Evolutionary conservation across 2,797 vertebrate genomes (phyloP).

Genomic region (Poeciliopsis presidionis): DNA sequence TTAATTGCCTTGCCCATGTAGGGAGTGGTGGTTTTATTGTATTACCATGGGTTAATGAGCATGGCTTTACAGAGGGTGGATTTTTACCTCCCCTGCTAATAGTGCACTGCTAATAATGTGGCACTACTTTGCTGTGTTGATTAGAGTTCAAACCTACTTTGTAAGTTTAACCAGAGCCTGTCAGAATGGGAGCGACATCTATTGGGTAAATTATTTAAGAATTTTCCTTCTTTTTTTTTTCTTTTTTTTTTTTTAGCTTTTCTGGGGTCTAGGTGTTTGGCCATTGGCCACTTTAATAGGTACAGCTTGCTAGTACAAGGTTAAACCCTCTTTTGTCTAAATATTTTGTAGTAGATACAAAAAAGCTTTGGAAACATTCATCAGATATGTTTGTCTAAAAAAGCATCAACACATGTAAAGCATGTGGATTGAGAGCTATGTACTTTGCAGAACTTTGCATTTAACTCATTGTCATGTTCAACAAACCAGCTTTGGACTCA

Average conservation of each 20-base stretch:
- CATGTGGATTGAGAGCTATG: neutral
- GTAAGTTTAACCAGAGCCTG: conserved; percentile 17
- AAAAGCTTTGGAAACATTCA: neutral
- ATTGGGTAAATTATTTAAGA: neutral
- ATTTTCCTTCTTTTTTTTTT: neutral
- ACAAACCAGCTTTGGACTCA: neutral
- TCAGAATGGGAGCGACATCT: conserved; percentile 18
- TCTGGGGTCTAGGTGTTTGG: neutral
- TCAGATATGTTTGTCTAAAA: neutral
- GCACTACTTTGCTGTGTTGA: conserved; percentile 29
- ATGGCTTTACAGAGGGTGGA: conserved; percentile 52
- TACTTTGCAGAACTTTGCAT: neutral
- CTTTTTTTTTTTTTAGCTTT: neutral
- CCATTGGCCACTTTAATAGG: neutral
- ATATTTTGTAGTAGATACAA: neutral
- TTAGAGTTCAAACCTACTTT: conserved; percentile 38
- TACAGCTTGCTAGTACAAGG: neutral
- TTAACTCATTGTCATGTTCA: neutral
- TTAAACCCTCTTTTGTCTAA: neutral
- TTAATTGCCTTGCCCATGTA: conserved; percentile 66
- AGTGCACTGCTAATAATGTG: conserved; percentile 19
- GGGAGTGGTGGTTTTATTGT: conserved; percentile 62
- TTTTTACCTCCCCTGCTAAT: conserved; percentile 48
- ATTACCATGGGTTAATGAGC: conserved; percentile 72
- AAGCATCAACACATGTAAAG: neutral